A percentile compares a stretch with the other conserved stretches of the same genome.
Evolutionary conservation across 2,888 invertebrate species (phyloP).

Genomic region (Bellardia bayeri): DNA sequence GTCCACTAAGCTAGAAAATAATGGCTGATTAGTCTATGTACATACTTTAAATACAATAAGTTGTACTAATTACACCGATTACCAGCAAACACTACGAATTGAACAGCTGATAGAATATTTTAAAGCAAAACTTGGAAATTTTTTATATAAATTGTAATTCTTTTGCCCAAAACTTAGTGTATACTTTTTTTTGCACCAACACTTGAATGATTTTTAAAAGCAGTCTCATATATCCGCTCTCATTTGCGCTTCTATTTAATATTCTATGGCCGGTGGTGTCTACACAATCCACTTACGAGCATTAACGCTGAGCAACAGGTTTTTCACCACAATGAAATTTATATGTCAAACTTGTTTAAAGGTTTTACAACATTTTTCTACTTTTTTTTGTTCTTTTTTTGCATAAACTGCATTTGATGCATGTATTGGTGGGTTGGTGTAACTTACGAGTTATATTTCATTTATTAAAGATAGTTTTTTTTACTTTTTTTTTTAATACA

Average conservation of each 20-base stretch:
- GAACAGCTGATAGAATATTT: too few relatives aligned
- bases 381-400: conserved; percentile 53
- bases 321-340: conserved; percentile 68
- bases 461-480: conserved; percentile 47
- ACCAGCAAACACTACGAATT: too few relatives aligned
- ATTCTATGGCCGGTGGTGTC: conserved; percentile 41
- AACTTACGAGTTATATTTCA: conserved; percentile 59
- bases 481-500: background rate
- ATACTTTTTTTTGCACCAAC: background rate
- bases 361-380: conserved; percentile 69
- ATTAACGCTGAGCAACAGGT: conserved; percentile 68
- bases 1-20: too few relatives aligned
- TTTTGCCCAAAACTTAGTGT: too few relatives aligned
- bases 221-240: conserved; percentile 45
- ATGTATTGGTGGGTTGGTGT: conserved; percentile 14
- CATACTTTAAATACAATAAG: too few relatives aligned
- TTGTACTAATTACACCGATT: too few relatives aligned
- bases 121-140: too few relatives aligned
- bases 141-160: too few relatives aligned
- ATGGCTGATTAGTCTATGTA: too few relatives aligned
- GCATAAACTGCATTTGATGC: conserved; percentile 47
- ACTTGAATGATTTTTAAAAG: conserved; percentile 11
- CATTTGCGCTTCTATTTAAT: conserved; percentile 36
- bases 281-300: conserved; percentile 35
- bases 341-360: conserved; percentile 72